phyloP scores from a whole-genome alignment of 2,113 vertebrate species.

The Engraulis encrasicolus region DNA sequence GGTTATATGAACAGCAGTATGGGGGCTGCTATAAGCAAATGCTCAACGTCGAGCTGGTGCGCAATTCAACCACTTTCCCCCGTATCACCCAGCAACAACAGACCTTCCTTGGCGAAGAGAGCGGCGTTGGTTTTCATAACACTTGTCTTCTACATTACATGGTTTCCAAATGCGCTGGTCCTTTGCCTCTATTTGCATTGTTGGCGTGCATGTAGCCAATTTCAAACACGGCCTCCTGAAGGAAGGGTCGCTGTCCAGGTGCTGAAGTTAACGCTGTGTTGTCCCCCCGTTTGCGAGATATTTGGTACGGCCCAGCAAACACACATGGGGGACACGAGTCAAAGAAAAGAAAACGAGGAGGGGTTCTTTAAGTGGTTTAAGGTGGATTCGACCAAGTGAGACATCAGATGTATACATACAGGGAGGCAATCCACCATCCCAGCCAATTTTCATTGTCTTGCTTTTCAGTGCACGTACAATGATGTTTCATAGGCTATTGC shows the following conservation, averaged over 20 bases:
- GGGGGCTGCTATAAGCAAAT: slow-evolving; percentile 23
- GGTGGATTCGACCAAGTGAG: neutral
- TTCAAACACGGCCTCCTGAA: slow-evolving; percentile 14
- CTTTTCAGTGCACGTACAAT: neutral
- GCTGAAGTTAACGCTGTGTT: slow-evolving; percentile 49
- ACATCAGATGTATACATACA: neutral
- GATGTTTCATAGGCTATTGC: neutral
- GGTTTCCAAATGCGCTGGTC: neutral
- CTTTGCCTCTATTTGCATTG: slow-evolving; percentile 33
- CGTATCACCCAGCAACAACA: slow-evolving; percentile 29
- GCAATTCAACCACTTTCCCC: slow-evolving; percentile 36
- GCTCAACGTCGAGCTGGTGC: slow-evolving; percentile 31
- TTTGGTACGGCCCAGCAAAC: slow-evolving; percentile 53
- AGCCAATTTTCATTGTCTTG: neutral
- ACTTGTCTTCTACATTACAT: slow-evolving; percentile 29
- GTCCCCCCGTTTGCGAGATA: neutral
- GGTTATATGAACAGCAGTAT: slow-evolving; percentile 31
- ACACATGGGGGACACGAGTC: slow-evolving; percentile 19
- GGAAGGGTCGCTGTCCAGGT: slow-evolving; percentile 58
- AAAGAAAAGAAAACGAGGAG: slow-evolving; percentile 30
- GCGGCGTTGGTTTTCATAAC: slow-evolving; percentile 34
- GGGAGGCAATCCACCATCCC: neutral
- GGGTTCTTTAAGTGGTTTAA: neutral
- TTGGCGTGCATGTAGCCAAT: neutral
- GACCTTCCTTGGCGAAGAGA: neutral